Percentiles rank a stretch among this genome's conserved stretches.
Conservation (phyloP, 2,113 vertebrate species). For the Albula goreensis region DNA sequence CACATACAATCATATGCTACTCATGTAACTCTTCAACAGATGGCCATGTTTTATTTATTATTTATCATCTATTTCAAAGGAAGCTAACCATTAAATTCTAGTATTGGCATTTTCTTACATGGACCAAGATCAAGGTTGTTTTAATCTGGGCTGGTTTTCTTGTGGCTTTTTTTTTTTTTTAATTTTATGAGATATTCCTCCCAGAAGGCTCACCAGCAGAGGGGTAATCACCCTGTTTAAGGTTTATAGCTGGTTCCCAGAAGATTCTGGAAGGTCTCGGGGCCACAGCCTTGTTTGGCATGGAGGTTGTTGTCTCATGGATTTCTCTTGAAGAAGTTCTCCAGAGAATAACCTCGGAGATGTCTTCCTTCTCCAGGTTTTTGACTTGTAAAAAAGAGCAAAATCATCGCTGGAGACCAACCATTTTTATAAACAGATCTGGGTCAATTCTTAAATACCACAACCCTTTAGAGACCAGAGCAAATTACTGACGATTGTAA, state of each 20-base stretch:
- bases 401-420: neutral
- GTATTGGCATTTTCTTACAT: neutral
- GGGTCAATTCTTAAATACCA: neutral
- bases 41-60: neutral
- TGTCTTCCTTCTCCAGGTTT: neutral
- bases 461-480: too few species aligned
- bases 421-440: neutral
- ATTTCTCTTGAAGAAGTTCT: neutral
- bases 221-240: neutral
- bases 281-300: neutral
- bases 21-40: neutral
- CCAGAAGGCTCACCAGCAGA: neutral
- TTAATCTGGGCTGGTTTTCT: neutral
- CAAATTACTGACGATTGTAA: too few species aligned
- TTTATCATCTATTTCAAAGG: neutral
- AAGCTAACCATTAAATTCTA: neutral
- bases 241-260: neutral
- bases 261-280: neutral
- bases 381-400: neutral
- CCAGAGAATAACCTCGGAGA: neutral
- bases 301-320: neutral
- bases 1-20: neutral
- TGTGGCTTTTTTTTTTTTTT: neutral
- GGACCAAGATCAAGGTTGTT: neutral
- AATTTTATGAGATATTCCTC: neutral